Evolutionary conservation across 1,140 invertebrate species (phyloP).

Genomic region (Samia ricini): DNA sequence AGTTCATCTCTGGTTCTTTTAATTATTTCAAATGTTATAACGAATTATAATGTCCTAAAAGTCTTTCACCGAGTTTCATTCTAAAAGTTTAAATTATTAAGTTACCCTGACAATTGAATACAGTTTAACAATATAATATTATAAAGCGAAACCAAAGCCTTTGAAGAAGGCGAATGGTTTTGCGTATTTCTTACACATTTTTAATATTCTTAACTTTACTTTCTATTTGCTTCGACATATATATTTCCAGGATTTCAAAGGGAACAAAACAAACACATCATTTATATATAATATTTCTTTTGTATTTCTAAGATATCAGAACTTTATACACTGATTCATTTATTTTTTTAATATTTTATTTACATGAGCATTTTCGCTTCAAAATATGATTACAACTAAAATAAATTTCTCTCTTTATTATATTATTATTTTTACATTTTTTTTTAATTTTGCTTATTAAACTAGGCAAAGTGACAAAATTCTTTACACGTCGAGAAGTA

Average conservation of each 20-base stretch:
- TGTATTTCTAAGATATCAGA: constrained; percentile 70
- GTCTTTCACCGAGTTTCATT: no score
- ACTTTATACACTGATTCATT: constrained; percentile 61
- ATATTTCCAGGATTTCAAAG: not conserved
- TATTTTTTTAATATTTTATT: constrained; percentile 59
- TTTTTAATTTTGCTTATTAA: constrained; percentile 35
- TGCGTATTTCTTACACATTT: no score
- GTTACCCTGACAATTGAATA: no score
- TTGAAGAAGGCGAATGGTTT: no score
- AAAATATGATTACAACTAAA: constrained; percentile 66
- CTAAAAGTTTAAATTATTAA: no score
- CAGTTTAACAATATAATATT: no score
- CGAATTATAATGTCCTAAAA: no score
- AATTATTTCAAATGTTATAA: no score
- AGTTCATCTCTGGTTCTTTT: no score
- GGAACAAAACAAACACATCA: constrained; percentile 30
- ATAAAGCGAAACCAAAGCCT: no score
- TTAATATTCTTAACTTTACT: no score
- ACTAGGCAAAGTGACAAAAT: constrained; percentile 62
- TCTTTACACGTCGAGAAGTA: constrained; percentile 29
- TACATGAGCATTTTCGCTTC: constrained; percentile 70
- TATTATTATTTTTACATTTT: constrained; percentile 63
- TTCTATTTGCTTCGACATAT: no score
- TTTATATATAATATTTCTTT: constrained; percentile 45
- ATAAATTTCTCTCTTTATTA: constrained; percentile 65